Percentiles rank a stretch among this genome's conserved stretches.
phyloP scores from a whole-genome alignment of 2,113 vertebrate genomes.

The Cryptomyrus ogoouensis region DNA sequence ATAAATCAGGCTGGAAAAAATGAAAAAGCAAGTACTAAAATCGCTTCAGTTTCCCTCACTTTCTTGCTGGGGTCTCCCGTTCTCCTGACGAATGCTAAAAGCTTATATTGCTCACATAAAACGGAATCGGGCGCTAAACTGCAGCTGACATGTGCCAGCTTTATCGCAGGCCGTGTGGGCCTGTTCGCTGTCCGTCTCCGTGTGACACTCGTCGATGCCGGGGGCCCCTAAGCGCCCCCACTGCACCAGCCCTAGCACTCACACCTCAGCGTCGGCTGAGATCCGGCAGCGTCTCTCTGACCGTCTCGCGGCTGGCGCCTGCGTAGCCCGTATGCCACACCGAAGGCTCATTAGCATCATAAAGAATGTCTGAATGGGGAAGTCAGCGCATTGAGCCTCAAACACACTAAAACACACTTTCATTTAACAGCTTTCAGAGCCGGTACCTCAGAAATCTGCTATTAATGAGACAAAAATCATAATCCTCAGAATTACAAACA shows the following conservation, averaged over 20 bases:
- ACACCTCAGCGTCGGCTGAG: neutral
- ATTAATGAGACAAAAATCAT: conserved; percentile 14
- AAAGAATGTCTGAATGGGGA: conserved; percentile 57
- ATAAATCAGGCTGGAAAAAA: neutral
- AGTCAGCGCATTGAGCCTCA: conserved; percentile 63
- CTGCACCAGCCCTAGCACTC: neutral
- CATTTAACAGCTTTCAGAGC: conserved; percentile 51
- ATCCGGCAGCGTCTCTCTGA: neutral
- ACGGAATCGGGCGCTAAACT: neutral
- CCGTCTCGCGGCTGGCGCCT: conserved; percentile 47
- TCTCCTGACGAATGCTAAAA: neutral
- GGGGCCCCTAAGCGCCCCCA: neutral
- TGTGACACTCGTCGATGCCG: neutral
- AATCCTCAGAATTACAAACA: conserved; percentile 2
- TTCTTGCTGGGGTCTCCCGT: neutral
- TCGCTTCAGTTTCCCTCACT: neutral
- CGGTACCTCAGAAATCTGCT: conserved; percentile 47
- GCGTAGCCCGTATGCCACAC: conserved; percentile 56
- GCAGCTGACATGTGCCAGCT: neutral
- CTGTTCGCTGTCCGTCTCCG: neutral
- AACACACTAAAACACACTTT: conserved; percentile 51
- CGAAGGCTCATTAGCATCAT: conserved; percentile 72
- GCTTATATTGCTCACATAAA: neutral
- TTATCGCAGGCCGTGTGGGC: neutral
- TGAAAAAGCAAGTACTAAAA: neutral